phyloP scores from a whole-genome alignment of 2,797 vertebrate genomes.

The Salarias fasciatus region DNA sequence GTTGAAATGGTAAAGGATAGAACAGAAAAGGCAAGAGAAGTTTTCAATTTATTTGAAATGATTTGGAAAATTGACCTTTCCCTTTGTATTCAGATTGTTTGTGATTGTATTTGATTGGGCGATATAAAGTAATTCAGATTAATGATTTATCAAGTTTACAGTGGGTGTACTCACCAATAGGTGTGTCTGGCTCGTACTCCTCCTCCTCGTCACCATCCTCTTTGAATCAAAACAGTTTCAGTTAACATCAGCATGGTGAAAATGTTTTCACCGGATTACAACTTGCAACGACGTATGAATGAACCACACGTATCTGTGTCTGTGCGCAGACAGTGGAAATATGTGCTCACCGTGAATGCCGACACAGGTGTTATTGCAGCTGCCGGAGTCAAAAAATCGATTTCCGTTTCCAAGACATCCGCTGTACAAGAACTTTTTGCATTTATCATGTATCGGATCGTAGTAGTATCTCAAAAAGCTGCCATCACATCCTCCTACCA shows the following conservation, averaged over 20 bases:
- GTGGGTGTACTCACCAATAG: conserved; percentile 69
- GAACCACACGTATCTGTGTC: neutral
- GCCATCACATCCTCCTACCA: conserved; percentile 37
- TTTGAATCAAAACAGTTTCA: conserved; percentile 48
- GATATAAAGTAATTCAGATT: too few species aligned
- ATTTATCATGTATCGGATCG: conserved; percentile 63
- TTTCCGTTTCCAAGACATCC: conserved; percentile 79
- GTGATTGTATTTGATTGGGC: too few species aligned
- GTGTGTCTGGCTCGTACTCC: conserved; percentile 76
- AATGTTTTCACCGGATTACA: neutral
- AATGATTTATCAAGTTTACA: neutral
- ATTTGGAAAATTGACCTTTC: too few species aligned
- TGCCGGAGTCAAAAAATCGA: conserved; percentile 39
- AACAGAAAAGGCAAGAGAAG: too few species aligned
- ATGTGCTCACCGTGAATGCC: conserved; percentile 67
- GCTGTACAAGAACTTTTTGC: conserved; percentile 70
- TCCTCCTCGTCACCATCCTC: conserved; percentile 36
- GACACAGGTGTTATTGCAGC: conserved; percentile 78
- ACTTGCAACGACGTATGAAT: neutral
- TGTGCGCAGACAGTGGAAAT: neutral
- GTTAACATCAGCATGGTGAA: neutral
- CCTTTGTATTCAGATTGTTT: too few species aligned
- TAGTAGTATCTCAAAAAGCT: conserved; percentile 65
- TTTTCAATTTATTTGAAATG: too few species aligned
- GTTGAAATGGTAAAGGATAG: too few species aligned